These are phyloP conservation scores for Oostethus manadensis DNA, from an alignment of 2,113 vertebrate genomes.

Conservation along the genomic window DNA sequence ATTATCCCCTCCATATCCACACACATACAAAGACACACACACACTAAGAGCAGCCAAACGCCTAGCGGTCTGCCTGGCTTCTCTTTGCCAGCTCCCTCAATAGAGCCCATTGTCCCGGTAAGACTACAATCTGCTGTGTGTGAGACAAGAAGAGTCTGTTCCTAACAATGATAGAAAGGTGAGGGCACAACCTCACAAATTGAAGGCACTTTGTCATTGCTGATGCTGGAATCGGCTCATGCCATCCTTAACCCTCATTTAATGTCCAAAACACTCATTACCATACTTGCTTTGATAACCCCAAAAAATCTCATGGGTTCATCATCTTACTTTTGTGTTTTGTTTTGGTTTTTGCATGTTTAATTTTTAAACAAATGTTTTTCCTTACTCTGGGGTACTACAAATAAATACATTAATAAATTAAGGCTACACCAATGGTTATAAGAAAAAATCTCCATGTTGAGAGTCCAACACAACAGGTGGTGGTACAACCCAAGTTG, in stretches of 20 bases:
- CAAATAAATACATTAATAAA: too few relatives aligned
- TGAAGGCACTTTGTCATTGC: slow-evolving; percentile 50
- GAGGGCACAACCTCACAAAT: slow-evolving; percentile 53
- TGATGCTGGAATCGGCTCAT: slow-evolving; percentile 50
- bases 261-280: background rate
- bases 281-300: background rate
- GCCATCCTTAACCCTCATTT: slow-evolving; percentile 34
- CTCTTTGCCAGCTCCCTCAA: slow-evolving; percentile 85
- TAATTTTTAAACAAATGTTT: too few relatives aligned
- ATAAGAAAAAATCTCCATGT: too few relatives aligned
- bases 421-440: too few relatives aligned
- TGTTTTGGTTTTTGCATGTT: background rate
- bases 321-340: background rate
- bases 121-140: slow-evolving; percentile 80
- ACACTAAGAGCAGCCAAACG: slow-evolving; percentile 63
- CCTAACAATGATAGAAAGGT: slow-evolving; percentile 43
- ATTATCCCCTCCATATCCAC: slow-evolving; percentile 80
- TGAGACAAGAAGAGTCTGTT: slow-evolving; percentile 49
- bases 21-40: slow-evolving; percentile 36
- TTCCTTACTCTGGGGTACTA: too few relatives aligned
- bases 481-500: too few relatives aligned
- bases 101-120: slow-evolving; percentile 83
- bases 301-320: background rate
- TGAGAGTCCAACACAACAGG: too few relatives aligned
- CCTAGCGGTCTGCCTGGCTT: slow-evolving; percentile 61